Evolutionary conservation across 2,797 vertebrate species (phyloP).

Genomic region (Capromys pilorides): DNA sequence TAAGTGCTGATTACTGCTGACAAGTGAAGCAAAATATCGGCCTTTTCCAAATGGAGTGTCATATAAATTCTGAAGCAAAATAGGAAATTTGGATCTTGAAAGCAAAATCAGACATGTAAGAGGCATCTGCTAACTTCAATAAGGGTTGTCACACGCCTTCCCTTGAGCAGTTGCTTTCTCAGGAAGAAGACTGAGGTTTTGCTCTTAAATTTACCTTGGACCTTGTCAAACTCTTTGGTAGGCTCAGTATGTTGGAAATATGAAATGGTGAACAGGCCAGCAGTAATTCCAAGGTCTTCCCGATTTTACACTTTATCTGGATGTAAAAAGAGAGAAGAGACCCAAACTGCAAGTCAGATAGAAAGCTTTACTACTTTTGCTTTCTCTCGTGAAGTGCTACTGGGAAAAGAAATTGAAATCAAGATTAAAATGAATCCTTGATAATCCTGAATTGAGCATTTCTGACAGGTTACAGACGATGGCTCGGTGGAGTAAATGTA

Average conservation of each 20-base stretch:
- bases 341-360: slow-evolving; percentile 35
- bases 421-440: slow-evolving; percentile 73
- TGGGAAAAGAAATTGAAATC: slow-evolving; percentile 70
- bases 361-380: slow-evolving; percentile 55
- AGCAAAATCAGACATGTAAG: slow-evolving; percentile 50
- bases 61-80: slow-evolving; percentile 45
- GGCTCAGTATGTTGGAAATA: not conserved
- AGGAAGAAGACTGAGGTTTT: slow-evolving; percentile 29
- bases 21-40: slow-evolving; percentile 60
- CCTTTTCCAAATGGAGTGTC: slow-evolving; percentile 44
- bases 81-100: slow-evolving; percentile 51
- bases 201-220: not conserved
- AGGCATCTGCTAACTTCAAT: slow-evolving; percentile 43
- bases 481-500: slow-evolving; percentile 59
- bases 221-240: not conserved
- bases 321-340: not conserved
- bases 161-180: not conserved
- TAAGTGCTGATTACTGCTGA: slow-evolving; percentile 58
- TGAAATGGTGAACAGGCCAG: not conserved
- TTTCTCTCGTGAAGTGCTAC: slow-evolving; percentile 53
- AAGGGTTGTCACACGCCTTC: not conserved
- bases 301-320: slow-evolving; percentile 43
- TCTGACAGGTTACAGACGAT: slow-evolving; percentile 66
- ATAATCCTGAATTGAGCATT: slow-evolving; percentile 59
- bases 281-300: slow-evolving; percentile 34